These are phyloP conservation scores for Lissonota sp. DNA, from an alignment of 2,888 invertebrate genomes.

Conservation along the genomic window DNA sequence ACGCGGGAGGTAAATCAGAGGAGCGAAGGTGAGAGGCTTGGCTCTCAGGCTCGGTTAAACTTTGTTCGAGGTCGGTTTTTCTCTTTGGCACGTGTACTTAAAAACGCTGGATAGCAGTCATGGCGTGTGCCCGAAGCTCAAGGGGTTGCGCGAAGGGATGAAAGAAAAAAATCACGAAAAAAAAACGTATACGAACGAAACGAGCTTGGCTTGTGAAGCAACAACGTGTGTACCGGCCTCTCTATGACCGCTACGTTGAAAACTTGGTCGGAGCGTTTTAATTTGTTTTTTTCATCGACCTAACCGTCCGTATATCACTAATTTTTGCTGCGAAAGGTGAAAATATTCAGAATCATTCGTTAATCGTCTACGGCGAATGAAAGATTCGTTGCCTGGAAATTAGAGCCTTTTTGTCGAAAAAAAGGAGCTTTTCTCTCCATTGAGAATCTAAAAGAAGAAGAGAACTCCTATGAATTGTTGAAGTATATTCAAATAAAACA, in stretches of 20 bases:
- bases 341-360: too few relatives aligned
- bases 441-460: too few relatives aligned
- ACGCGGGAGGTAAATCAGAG: conserved; percentile 27
- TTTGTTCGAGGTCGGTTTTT: conserved; percentile 64
- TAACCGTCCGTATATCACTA: not conserved
- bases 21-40: conserved; percentile 54
- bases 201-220: conserved; percentile 31
- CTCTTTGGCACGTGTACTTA: conserved; percentile 62
- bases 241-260: not conserved
- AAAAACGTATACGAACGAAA: conserved; percentile 45
- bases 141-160: conserved; percentile 21
- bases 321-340: too few relatives aligned
- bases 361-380: too few relatives aligned
- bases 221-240: conserved; percentile 35
- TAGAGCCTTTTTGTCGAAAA: too few relatives aligned
- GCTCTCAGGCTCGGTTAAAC: conserved; percentile 55
- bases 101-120: conserved; percentile 37
- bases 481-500: too few relatives aligned
- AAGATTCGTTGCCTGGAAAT: too few relatives aligned
- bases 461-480: too few relatives aligned
- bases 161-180: conserved; percentile 32
- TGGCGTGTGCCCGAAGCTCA: conserved; percentile 24
- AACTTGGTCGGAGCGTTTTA: conserved; percentile 10
- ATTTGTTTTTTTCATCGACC: conserved; percentile 25
- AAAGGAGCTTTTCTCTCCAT: too few relatives aligned